A percentile compares a stretch with the other conserved stretches of the same genome.
Conservation (phyloP, 2,113 vertebrate species). For the Brachyhypopomus gauderio region DNA sequence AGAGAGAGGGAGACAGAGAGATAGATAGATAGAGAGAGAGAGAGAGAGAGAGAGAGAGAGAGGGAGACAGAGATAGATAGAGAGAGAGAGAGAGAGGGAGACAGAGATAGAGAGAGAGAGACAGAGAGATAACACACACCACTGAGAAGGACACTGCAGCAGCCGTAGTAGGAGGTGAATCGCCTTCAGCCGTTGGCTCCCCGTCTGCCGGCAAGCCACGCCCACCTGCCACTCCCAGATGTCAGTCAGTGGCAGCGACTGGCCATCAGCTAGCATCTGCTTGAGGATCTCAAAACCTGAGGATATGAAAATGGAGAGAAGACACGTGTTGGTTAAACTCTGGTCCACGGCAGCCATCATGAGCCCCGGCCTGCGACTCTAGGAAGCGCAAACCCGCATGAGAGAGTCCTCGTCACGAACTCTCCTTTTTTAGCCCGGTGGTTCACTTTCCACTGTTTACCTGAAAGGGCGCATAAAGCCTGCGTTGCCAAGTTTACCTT, state of each 20-base stretch:
- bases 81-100: no score
- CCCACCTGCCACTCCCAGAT: conserved; percentile 98
- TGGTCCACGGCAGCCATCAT: no score
- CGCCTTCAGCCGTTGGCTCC: conserved; percentile 90
- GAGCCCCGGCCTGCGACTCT: no score
- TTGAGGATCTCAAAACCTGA: conserved; percentile 96
- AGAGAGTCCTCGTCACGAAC: background rate
- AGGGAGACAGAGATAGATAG: no score
- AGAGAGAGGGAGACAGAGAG: background rate
- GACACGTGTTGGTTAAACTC: background rate
- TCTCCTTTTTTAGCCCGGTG: background rate
- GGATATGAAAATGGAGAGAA: background rate
- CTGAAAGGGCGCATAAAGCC: conserved; percentile 5
- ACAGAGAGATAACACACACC: conserved; percentile 68
- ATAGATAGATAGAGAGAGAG: background rate
- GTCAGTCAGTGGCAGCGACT: conserved; percentile 81
- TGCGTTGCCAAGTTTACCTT: background rate
- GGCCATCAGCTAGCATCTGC: conserved; percentile 92
- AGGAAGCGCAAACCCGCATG: no score
- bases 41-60: background rate
- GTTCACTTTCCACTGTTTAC: conserved; percentile 28
- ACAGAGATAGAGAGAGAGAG: background rate
- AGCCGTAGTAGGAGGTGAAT: conserved; percentile 90
- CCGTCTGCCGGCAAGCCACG: conserved; percentile 91
- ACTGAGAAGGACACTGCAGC: conserved; percentile 80